Conservation (phyloP, 1,140 invertebrate species). For the Chironomus striatipennis region DNA sequence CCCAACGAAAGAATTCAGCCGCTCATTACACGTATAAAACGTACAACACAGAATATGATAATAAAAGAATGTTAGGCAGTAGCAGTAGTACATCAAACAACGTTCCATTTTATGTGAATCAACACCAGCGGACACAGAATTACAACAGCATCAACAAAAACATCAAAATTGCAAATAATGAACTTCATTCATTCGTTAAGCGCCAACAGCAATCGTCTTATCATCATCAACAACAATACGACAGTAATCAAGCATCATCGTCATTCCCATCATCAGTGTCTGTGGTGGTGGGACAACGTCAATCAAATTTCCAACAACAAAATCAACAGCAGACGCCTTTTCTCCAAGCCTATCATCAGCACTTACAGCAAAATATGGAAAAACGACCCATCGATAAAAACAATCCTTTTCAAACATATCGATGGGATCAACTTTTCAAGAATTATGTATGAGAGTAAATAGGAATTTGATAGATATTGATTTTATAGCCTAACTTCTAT, state of each 20-base stretch:
- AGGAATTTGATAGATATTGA: no score
- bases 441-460: background rate
- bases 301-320: background rate
- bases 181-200: background rate
- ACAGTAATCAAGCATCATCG: background rate
- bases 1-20: constrained; percentile 25
- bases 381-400: background rate
- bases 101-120: background rate
- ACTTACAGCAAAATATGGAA: background rate
- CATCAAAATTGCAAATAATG: background rate
- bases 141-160: background rate
- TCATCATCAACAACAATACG: background rate
- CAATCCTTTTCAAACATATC: constrained; percentile 7
- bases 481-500: no score
- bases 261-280: no score
- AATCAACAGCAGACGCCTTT: background rate
- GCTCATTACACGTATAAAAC: constrained; percentile 4
- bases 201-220: background rate
- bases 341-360: background rate
- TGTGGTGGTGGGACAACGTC: background rate
- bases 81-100: background rate
- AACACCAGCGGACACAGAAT: background rate
- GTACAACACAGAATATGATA: constrained; percentile 19
- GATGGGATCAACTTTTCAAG: constrained; percentile 5
- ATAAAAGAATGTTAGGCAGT: background rate